These are phyloP conservation scores for Catocala fraxini DNA, from an alignment of 2,888 invertebrate species.

Conservation along the genomic window DNA sequence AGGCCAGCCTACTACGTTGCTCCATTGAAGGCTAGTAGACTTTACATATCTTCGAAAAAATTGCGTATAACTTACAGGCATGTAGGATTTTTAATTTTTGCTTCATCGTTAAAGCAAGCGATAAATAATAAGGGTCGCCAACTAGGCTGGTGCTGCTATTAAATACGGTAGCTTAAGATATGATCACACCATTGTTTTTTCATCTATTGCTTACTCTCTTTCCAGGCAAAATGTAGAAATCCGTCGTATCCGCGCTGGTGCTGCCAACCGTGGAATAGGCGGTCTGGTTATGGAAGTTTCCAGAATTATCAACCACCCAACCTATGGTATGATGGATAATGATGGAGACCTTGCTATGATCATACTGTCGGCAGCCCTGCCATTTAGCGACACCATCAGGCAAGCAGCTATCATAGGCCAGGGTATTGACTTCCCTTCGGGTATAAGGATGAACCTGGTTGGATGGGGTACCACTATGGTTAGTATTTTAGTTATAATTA, in stretches of 20 bases:
- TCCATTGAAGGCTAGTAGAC: no score
- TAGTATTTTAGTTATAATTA: slow-evolving; percentile 21
- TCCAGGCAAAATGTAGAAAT: slow-evolving; percentile 19
- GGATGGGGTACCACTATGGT: slow-evolving; percentile 53
- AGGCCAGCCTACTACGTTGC: no score
- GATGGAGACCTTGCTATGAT: slow-evolving; percentile 48
- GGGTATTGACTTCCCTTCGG: slow-evolving; percentile 33
- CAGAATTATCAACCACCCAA: slow-evolving; percentile 30
- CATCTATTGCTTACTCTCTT: background rate
- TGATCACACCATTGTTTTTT: background rate
- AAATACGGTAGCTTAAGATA: no score
- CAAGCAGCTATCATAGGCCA: slow-evolving; percentile 39
- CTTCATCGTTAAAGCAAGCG: no score
- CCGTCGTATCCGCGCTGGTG: slow-evolving; percentile 52
- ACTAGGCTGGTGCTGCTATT: no score
- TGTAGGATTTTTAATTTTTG: no score
- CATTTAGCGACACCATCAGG: slow-evolving; percentile 23
- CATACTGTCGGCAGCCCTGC: slow-evolving; percentile 19
- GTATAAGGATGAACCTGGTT: slow-evolving; percentile 26
- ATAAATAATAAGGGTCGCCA: no score
- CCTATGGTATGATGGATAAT: slow-evolving; percentile 22
- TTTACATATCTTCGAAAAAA: no score
- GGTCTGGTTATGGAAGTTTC: slow-evolving; percentile 34
- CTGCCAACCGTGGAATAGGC: slow-evolving; percentile 31
- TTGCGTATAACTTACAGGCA: no score